Conservation (phyloP, 2,888 invertebrate genomes). For the Rhagonycha fulva region DNA sequence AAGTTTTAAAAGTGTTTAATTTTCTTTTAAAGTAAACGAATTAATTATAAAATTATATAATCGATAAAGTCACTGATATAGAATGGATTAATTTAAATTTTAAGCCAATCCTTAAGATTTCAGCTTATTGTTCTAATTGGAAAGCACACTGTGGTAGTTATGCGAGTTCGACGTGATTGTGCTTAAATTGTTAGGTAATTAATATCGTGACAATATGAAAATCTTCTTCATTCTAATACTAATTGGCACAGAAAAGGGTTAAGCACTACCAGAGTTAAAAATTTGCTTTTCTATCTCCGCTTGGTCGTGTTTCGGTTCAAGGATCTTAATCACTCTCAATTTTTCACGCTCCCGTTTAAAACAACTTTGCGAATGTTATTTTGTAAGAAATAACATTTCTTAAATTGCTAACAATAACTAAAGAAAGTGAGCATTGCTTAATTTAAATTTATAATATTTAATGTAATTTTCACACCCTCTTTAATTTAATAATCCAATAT, state of each 20-base stretch:
- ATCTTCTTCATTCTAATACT: neutral
- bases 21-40: neutral
- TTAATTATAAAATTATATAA: neutral
- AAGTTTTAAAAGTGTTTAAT: neutral
- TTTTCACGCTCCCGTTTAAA: neutral
- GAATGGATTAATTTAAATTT: neutral
- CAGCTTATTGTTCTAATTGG: neutral
- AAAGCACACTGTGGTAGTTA: neutral
- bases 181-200: neutral
- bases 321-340: neutral
- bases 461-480: neutral
- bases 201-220: neutral
- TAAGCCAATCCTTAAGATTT: neutral
- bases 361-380: neutral
- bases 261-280: neutral
- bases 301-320: neutral
- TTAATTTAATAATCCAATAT: neutral
- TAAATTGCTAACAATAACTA: neutral
- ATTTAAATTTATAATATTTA: neutral
- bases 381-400: neutral
- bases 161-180: neutral
- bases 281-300: neutral
- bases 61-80: neutral
- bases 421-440: neutral
- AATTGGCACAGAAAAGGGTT: neutral